phyloP scores from a whole-genome alignment of 2,113 vertebrate species.

The Notechis scutatus region DNA sequence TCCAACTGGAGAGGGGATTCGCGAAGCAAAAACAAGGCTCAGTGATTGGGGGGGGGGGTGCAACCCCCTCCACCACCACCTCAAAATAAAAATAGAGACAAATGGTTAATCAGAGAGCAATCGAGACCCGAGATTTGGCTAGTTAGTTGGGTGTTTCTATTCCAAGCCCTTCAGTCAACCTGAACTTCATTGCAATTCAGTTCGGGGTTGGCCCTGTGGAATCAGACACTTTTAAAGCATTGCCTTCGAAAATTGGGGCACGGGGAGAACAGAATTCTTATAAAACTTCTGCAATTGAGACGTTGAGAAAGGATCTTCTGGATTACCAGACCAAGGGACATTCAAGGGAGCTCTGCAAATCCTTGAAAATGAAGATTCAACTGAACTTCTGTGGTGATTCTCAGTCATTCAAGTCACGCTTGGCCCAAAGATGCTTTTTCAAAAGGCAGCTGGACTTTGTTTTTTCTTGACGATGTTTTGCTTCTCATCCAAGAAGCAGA shows the following conservation, averaged over 20 bases:
- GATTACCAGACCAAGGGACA: neutral
- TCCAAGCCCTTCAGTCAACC: neutral
- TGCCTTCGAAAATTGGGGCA: neutral
- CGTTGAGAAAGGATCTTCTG: neutral
- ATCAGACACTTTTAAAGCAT: neutral
- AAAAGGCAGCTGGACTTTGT: no score
- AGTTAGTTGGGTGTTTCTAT: neutral
- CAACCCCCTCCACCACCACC: neutral
- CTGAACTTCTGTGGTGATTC: no score
- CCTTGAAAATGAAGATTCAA: neutral
- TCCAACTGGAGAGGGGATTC: neutral
- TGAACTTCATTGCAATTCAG: neutral
- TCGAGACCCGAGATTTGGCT: neutral
- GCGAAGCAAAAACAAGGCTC: neutral
- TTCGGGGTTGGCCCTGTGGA: neutral
- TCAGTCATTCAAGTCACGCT: no score
- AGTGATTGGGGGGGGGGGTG: slow-evolving; percentile 4
- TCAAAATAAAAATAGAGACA: neutral
- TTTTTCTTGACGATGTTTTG: no score
- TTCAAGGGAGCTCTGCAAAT: neutral
- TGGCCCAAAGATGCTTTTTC: no score
- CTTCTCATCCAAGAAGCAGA: no score
- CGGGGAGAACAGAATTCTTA: no score
- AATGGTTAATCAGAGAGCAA: neutral
- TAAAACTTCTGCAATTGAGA: neutral